Base-by-base conservation (phyloP, 1,140 invertebrate species). In the Planococcus citri region DNA sequence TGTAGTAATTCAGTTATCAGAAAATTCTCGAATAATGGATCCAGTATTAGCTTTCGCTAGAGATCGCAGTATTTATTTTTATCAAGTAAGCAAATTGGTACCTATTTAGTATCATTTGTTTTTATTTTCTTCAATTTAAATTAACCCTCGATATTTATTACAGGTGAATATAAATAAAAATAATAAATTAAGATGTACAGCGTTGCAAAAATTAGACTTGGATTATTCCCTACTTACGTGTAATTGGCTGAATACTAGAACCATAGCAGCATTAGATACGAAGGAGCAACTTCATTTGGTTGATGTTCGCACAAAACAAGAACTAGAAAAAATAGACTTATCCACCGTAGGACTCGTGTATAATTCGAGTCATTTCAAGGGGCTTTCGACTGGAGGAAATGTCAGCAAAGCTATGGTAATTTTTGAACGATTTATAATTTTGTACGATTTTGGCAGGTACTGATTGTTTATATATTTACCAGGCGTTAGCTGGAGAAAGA, bases 301-400 rank as follows among this genome's bases (percentile, higher is more conserved):
- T 74, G 94, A 96, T 77, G 93, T 96, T 20, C 83, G 92, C 70
- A 88, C 89, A 0, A 89, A 92, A 74, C 86, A 90, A 75, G 88
- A 92, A 77, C 79, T 91, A n/a, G 90, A 94, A 79, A 83, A 85
- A 29, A 78, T 93, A 64, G 91, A 95, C 78, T 80, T 95, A 72
- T 88, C 87, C 37, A 84, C 86, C 73, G 88, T 93, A 17, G 88
- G 91, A 70, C 82, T 98, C 37, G 91, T 96, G 0, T 97, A 97
- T 78, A 87, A 87, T 27, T 93, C 91, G 27, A 92, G 91, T 74
- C 91, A 95, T 80, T 98, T 96, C 76, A 96, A 97, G 78, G 88
- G 87, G 41, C 74, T 88, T 25, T 84, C 85, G 2, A 90, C 87
- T 12, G 88, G 88, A 76, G 87, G 89, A 33, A 90, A 91, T 78